Percentiles rank a stretch among this genome's conserved stretches.
phyloP scores from a whole-genome alignment of 1,140 invertebrate genomes.

The Leptonema lineaticorne region DNA sequence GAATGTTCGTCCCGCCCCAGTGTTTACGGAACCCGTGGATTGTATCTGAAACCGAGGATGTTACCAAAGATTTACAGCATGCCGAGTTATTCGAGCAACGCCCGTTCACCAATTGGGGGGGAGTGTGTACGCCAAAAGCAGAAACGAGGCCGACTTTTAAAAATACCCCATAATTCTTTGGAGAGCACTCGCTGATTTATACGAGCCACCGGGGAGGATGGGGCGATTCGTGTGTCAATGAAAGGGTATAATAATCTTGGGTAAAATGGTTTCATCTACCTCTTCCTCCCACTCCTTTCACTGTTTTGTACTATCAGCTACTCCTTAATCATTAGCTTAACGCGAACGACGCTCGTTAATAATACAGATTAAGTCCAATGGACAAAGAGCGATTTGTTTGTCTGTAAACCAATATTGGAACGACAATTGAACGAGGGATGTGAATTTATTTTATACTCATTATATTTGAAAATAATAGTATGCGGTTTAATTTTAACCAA shows the following conservation, averaged over 20 bases:
- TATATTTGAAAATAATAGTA: too few relatives aligned
- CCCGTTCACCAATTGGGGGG: constrained; percentile 36
- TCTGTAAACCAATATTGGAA: not conserved
- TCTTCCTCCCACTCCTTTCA: too few relatives aligned
- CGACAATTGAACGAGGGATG: not conserved
- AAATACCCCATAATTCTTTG: constrained; percentile 41
- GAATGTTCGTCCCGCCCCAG: constrained; percentile 9
- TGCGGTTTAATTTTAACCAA: too few relatives aligned
- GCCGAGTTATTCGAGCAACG: constrained; percentile 26
- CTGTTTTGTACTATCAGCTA: too few relatives aligned
- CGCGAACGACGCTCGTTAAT: not conserved
- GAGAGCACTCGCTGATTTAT: constrained; percentile 36
- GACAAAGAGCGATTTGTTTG: not conserved
- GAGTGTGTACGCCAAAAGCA: constrained; percentile 35
- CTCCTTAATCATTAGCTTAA: constrained; percentile 15
- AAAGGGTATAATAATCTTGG: constrained; percentile 22
- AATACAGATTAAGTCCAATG: not conserved
- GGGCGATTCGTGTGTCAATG: not conserved
- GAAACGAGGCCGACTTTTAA: constrained; percentile 25
- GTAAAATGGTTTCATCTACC: not conserved
- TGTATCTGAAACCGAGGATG: constrained; percentile 32
- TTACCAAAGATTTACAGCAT: constrained; percentile 36
- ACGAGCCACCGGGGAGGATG: not conserved
- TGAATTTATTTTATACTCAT: too few relatives aligned
- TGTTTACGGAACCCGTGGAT: constrained; percentile 7